phyloP scores from a whole-genome alignment of 2,888 invertebrate genomes.

The Ecliptopera silaceata region DNA sequence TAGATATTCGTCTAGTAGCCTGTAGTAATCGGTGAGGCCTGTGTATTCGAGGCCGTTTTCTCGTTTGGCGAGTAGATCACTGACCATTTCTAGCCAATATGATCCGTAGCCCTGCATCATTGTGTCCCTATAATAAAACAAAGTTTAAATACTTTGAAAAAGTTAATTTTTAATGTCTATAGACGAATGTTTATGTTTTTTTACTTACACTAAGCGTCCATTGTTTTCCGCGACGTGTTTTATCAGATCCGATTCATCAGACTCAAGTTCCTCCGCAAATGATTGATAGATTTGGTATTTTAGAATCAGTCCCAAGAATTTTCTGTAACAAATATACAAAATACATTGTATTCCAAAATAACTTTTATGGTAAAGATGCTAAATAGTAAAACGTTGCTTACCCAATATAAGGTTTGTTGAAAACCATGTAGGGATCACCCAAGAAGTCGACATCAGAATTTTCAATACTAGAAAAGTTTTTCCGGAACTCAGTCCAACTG shows the following conservation, averaged over 20 bases:
- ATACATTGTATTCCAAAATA: not conserved
- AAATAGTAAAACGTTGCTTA: no score
- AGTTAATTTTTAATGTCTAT: not conserved
- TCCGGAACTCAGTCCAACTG: constrained; percentile 80
- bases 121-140: constrained; percentile 56
- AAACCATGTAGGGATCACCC: constrained; percentile 74
- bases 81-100: constrained; percentile 76
- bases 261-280: constrained; percentile 72
- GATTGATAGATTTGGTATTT: constrained; percentile 83
- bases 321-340: constrained; percentile 60
- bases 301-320: constrained; percentile 81
- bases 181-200: not conserved
- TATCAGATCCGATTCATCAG: constrained; percentile 71
- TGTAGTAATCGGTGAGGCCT: constrained; percentile 81
- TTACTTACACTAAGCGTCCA: constrained; percentile 69
- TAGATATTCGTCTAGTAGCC: constrained; percentile 80
- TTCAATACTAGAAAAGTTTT: constrained; percentile 71
- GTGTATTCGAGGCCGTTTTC: constrained; percentile 76
- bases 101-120: constrained; percentile 74
- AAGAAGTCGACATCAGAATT: constrained; percentile 76
- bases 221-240: constrained; percentile 67
- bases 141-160: not conserved
- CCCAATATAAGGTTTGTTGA: constrained; percentile 83
- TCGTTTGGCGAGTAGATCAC: constrained; percentile 71
- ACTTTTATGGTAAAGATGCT: no score